Percentiles rank a stretch among this genome's conserved stretches.
phyloP scores from a whole-genome alignment of 2,797 vertebrate genomes.

The Oceanodroma leucorhoa region DNA sequence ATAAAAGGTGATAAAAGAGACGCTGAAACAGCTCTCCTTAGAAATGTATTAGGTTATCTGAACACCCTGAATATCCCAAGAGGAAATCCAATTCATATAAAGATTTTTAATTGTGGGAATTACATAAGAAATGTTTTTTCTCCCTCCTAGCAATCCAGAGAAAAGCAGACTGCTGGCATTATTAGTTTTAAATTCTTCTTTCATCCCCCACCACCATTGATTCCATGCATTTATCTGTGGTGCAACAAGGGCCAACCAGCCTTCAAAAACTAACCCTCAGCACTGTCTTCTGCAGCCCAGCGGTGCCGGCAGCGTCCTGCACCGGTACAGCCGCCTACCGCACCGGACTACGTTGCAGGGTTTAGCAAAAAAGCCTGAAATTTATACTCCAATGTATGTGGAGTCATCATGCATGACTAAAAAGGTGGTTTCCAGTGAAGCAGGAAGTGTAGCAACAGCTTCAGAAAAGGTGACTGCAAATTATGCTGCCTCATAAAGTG shows the following conservation, averaged over 20 bases:
- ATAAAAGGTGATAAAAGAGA: not conserved
- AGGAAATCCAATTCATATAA: not conserved
- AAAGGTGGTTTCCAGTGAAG: slow-evolving; percentile 20
- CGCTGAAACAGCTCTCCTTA: not conserved
- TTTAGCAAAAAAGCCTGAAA: not conserved
- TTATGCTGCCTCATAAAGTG: slow-evolving; percentile 32
- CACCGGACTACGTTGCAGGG: not conserved
- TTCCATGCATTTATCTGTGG: not conserved
- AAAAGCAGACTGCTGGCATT: not conserved
- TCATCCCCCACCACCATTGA: rapidly evolving
- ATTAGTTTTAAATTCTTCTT: not conserved
- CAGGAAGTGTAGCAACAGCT: slow-evolving; percentile 8
- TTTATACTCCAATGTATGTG: not conserved
- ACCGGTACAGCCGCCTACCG: rapidly evolving
- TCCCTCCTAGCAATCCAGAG: not conserved
- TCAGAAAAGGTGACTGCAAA: slow-evolving; percentile 44
- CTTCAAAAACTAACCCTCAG: not conserved
- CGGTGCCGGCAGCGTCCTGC: rapidly evolving
- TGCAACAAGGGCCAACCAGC: not conserved
- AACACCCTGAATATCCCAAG: not conserved
- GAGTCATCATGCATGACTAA: not conserved
- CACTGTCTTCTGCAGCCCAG: not conserved
- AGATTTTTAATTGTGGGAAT: not conserved
- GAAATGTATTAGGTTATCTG: not conserved
- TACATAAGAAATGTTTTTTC: not conserved